These are phyloP conservation scores for Cotesia glomerata DNA, from an alignment of 1,140 invertebrate species.

Conservation along the genomic window DNA sequence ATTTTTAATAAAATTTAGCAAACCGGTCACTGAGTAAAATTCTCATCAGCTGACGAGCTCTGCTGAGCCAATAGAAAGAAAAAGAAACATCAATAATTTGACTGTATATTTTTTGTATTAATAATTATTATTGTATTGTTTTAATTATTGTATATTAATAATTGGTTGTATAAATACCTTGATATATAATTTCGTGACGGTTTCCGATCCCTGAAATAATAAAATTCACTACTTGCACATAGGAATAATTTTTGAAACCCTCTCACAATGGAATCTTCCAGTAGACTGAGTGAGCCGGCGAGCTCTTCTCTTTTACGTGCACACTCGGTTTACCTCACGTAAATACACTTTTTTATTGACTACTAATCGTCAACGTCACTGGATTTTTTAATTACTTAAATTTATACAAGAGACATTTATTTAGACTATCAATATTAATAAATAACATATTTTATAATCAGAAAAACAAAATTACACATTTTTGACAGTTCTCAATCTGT, in stretches of 20 bases:
- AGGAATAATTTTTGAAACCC: constrained; percentile 53
- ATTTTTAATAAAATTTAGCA: constrained; percentile 21
- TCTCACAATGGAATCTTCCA: constrained; percentile 62
- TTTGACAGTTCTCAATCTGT: no score
- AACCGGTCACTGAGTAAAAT: constrained; percentile 40
- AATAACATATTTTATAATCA: not conserved
- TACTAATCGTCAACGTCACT: no score
- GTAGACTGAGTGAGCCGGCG: constrained; percentile 58
- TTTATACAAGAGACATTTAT: no score
- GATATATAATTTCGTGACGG: constrained; percentile 14
- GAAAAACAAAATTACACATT: not conserved
- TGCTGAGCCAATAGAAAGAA: constrained; percentile 44
- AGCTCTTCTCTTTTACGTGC: constrained; percentile 56
- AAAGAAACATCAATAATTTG: not conserved
- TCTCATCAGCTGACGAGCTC: constrained; percentile 51
- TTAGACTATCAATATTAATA: constrained; percentile 2
- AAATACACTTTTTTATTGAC: constrained; percentile 27
- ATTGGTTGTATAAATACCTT: constrained; percentile 16
- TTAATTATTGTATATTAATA: not conserved
- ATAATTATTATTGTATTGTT: not conserved
- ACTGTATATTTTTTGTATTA: not conserved
- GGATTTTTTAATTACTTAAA: no score
- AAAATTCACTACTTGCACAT: constrained; percentile 36
- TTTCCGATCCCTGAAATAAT: constrained; percentile 31
- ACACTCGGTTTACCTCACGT: constrained; percentile 44